Conservation (phyloP, 2,797 vertebrate genomes). For the Rousettus madagascariensis region DNA sequence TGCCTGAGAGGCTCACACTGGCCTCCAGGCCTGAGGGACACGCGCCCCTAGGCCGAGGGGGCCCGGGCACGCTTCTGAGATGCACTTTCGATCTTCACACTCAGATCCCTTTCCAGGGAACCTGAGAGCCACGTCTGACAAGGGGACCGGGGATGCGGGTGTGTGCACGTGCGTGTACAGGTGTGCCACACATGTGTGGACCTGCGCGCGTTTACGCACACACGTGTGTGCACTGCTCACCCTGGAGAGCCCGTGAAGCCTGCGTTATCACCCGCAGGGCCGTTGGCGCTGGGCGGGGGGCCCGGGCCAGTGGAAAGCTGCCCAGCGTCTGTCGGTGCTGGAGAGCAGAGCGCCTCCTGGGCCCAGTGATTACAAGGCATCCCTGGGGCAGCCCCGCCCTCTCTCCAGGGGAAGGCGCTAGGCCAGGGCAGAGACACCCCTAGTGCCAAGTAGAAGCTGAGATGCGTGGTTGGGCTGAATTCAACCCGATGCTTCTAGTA, state of each 20-base stretch:
- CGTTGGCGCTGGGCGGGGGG: accelerated
- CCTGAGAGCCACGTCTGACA: neutral
- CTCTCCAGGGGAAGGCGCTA: neutral
- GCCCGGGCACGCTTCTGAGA: neutral
- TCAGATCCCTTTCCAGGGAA: neutral
- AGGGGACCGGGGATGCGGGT: accelerated
- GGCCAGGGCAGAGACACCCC: neutral
- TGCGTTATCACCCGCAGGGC: neutral
- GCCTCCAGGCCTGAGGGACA: too few species aligned
- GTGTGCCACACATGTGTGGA: too few species aligned
- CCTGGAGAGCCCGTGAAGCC: neutral
- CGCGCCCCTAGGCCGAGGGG: too few species aligned
- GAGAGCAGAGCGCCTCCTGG: neutral
- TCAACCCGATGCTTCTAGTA: accelerated
- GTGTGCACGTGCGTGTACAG: too few species aligned
- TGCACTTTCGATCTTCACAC: accelerated
- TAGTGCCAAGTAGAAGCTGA: neutral
- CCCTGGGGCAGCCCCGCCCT: neutral
- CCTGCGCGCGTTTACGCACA: accelerated
- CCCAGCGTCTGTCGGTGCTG: neutral
- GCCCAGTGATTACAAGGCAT: neutral
- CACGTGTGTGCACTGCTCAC: neutral
- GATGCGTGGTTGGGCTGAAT: accelerated
- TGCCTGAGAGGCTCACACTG: too few species aligned
- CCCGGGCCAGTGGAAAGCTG: neutral